Evolutionary conservation across 2,888 invertebrate genomes (phyloP).

Genomic region (Drosophila neotestacea): DNA sequence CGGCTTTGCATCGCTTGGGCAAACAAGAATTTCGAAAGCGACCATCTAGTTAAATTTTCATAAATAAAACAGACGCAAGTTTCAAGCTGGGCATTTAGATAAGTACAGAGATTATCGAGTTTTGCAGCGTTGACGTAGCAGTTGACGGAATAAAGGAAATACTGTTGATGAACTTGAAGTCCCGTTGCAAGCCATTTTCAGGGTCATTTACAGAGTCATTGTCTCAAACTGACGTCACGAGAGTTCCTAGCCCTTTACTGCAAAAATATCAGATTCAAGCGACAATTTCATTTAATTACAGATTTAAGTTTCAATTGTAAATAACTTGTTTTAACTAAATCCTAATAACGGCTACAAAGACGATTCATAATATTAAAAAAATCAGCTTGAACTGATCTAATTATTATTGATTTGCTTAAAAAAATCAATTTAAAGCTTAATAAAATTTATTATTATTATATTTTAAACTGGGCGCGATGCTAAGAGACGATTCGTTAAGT

Average conservation of each 20-base stretch:
- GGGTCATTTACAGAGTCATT: conserved; percentile 30
- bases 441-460: too few species aligned
- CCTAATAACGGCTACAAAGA: too few species aligned
- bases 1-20: conserved; percentile 43
- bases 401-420: too few species aligned
- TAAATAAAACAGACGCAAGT: conserved; percentile 4
- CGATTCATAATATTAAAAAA: too few species aligned
- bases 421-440: too few species aligned
- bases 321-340: too few species aligned
- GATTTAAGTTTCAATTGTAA: neutral
- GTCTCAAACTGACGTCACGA: conserved; percentile 22
- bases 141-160: neutral
- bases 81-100: conserved; percentile 20
- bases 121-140: neutral
- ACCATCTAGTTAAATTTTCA: conserved; percentile 22
- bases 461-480: too few species aligned
- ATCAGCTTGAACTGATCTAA: too few species aligned
- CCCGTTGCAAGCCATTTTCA: conserved; percentile 37
- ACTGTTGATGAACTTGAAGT: conserved; percentile 7
- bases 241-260: neutral
- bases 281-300: neutral
- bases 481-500: neutral
- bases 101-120: conserved; percentile 6
- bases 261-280: too few species aligned
- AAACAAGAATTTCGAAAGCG: conserved; percentile 63